Conservation (phyloP, 2,113 vertebrate genomes). For the Mesoclemmys tuberculata region DNA sequence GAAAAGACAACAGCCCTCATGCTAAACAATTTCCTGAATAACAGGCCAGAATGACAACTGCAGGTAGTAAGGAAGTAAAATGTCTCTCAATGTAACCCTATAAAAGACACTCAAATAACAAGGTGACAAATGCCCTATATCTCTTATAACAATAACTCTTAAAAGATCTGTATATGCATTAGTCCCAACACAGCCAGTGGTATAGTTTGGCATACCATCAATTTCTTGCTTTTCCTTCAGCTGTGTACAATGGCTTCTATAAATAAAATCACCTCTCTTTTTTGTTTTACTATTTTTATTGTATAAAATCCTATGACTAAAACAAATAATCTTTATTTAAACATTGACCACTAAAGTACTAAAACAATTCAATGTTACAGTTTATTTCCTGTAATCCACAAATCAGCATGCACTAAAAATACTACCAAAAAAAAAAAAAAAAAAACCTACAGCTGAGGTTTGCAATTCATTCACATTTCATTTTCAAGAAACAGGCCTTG, state of each 20-base stretch:
- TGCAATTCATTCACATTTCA: too few species aligned
- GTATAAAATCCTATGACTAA: neutral
- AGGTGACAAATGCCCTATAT: conserved; percentile 26
- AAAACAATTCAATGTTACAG: neutral
- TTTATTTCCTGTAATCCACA: neutral
- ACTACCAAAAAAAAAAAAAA: neutral
- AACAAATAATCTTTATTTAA: conserved; percentile 1
- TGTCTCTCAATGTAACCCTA: neutral
- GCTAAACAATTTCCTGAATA: too few species aligned
- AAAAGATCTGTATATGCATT: fast-evolving
- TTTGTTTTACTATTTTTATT: neutral
- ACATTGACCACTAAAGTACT: neutral
- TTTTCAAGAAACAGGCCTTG: neutral
- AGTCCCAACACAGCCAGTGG: neutral
- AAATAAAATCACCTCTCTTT: neutral
- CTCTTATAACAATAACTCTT: neutral
- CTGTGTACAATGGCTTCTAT: neutral
- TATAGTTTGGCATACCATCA: neutral
- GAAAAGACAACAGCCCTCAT: too few species aligned
- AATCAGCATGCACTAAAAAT: neutral
- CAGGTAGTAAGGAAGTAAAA: neutral
- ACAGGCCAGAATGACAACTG: too few species aligned
- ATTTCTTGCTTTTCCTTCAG: neutral
- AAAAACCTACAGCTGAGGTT: neutral
- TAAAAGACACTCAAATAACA: neutral